These are phyloP conservation scores for Chaetodon auriga DNA, from an alignment of 2,113 vertebrate species.

Conservation along the genomic window DNA sequence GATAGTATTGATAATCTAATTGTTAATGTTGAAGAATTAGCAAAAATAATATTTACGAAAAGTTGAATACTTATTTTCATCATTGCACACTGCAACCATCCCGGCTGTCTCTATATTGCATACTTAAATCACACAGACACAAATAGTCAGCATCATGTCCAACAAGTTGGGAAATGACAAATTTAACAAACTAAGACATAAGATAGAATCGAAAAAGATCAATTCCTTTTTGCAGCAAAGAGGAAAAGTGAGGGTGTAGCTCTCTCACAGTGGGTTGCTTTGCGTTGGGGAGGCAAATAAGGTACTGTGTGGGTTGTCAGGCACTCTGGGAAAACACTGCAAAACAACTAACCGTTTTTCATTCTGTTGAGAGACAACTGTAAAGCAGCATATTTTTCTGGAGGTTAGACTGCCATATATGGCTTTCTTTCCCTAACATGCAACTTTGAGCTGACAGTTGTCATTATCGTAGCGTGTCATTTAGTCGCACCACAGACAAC, in stretches of 20 bases:
- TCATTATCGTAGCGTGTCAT: conserved; percentile 52
- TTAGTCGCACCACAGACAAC: conserved; percentile 36
- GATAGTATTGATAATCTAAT: neutral
- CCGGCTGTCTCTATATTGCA: neutral
- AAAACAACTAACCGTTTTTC: conserved; percentile 13
- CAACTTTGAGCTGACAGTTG: conserved; percentile 39
- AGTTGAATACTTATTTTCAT: neutral
- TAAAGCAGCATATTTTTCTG: conserved; percentile 27
- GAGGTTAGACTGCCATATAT: conserved; percentile 1
- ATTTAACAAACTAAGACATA: neutral
- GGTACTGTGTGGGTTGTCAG: conserved; percentile 18
- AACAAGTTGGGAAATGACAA: neutral
- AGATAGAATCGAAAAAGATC: too few species aligned
- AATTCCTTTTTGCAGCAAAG: neutral
- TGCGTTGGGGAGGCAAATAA: conserved; percentile 21
- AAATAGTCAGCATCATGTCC: neutral
- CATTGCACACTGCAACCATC: neutral
- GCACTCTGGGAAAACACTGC: conserved; percentile 14
- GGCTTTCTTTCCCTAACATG: conserved; percentile 16
- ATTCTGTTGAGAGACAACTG: neutral
- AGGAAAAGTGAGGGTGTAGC: neutral
- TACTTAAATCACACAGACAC: neutral
- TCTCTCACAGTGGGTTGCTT: conserved; percentile 11
- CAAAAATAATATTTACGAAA: neutral
- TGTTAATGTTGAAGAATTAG: too few species aligned